A percentile compares a stretch with the other conserved stretches of the same genome.
Conservation (phyloP, 1,140 invertebrate species). For the Heterodera schachtii region DNA sequence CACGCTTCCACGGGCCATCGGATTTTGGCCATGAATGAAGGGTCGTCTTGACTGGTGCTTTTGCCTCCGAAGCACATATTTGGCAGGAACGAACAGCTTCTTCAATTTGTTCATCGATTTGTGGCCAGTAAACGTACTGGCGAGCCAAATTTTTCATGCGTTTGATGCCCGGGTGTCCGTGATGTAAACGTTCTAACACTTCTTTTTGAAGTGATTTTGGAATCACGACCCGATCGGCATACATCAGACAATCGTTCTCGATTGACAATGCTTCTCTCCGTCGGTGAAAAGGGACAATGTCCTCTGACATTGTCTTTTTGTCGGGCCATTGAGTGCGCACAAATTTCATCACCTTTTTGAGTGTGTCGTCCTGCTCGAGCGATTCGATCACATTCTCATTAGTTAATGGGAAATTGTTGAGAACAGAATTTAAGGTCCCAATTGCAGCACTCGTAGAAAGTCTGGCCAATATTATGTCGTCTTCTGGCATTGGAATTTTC, state of each 20-base stretch:
- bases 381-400: too few relatives aligned
- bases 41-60: neutral
- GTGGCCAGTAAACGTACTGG: constrained; percentile 15
- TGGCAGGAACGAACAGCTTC: neutral
- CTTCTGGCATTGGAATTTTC: too few relatives aligned
- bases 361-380: neutral
- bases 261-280: neutral
- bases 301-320: neutral
- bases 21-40: neutral
- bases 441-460: too few relatives aligned
- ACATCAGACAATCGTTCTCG: neutral
- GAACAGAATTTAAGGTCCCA: too few relatives aligned
- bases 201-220: neutral
- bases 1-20: constrained; percentile 1
- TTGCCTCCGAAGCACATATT: neutral
- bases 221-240: neutral
- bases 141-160: constrained; percentile 7
- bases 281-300: neutral
- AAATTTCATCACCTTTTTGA: neutral
- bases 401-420: too few relatives aligned
- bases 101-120: constrained; percentile 15
- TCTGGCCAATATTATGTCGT: too few relatives aligned
- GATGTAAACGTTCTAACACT: neutral
- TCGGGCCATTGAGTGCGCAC: neutral
- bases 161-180: constrained; percentile 13